phyloP scores from a whole-genome alignment of 2,113 vertebrate species.

The Nerophis ophidion region DNA sequence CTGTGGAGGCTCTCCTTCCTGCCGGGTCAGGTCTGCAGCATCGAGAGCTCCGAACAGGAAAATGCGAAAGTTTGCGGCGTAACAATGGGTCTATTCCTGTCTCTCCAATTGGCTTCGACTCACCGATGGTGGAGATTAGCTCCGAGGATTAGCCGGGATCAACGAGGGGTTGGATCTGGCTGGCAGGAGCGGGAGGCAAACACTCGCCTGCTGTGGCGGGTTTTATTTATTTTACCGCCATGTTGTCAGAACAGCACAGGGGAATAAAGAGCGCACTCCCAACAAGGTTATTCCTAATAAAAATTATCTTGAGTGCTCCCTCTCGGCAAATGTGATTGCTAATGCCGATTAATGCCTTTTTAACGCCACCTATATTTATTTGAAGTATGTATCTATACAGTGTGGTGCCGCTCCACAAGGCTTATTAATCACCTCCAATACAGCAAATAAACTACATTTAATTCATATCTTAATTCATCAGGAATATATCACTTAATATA shows the following conservation, averaged over 20 bases:
- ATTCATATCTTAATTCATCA: too few relatives aligned
- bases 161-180: slow-evolving; percentile 40
- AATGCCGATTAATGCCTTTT: too few relatives aligned
- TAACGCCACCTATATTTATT: too few relatives aligned
- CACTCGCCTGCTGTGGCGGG: slow-evolving; percentile 51
- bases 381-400: too few relatives aligned
- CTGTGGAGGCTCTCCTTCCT: slow-evolving; percentile 17
- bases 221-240: slow-evolving; percentile 24
- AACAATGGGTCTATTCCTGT: slow-evolving; percentile 52
- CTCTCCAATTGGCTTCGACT: slow-evolving; percentile 36
- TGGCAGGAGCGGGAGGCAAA: slow-evolving; percentile 48
- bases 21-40: slow-evolving; percentile 21
- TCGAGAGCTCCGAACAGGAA: slow-evolving; percentile 31
- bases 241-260: slow-evolving; percentile 2
- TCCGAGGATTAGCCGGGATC: slow-evolving; percentile 60
- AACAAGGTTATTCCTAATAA: too few relatives aligned
- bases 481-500: too few relatives aligned
- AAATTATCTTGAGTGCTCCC: too few relatives aligned
- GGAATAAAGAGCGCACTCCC: too few relatives aligned
- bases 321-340: too few relatives aligned
- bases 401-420: too few relatives aligned
- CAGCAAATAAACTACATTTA: too few relatives aligned
- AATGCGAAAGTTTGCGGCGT: slow-evolving; percentile 34
- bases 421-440: too few relatives aligned
- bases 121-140: slow-evolving; percentile 56